Base-by-base conservation (phyloP, 2,888 invertebrate species). In the Sthenelais limicola region DNA sequence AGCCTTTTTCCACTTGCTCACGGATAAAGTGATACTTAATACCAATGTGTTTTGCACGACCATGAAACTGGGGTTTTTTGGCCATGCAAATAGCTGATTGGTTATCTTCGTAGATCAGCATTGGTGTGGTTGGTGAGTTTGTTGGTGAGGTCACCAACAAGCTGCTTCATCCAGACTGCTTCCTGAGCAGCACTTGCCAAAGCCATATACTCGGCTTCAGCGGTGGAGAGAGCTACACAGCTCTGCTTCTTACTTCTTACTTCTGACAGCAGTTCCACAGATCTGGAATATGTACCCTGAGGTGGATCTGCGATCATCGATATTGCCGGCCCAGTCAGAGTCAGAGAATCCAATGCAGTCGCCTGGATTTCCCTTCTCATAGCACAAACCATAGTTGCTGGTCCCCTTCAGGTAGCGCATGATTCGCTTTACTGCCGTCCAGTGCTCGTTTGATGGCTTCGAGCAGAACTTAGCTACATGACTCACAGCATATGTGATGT, bases 131-230 rank as follows among this genome's bases (percentile, higher is more conserved):
- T n/a, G n/a, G n/a, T n/a, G n/a, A n/a, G n/a, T n/a, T n/a, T n/a
- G n/a, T n/a, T n/a, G n/a, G n/a, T n/a, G n/a, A n/a, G n/a, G n/a
- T n/a, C n/a, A n/a, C n/a, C n/a, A n/a, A n/a, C n/a, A n/a, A n/a
- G n/a, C n/a, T n/a, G n/a, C n/a, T n/a, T n/a, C n/a, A n/a, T n/a
- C 77, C 77, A 79, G 32, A 75, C 66, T 21, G 73, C 74, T 68
- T 79, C 79, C 71, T 79, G 62, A 5, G 73, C 52, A 35, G 76
- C 75, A 18, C 52, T 51, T 48, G 74, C 62, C 1, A 85, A 71
- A 3, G 85, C 84, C 1, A 85, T 73, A 73, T 83, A 84, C 75
- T 87, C 84, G 0, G 85, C 81, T 76, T 86, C 86, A 7, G 84
- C 85, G 0, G 82, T 82, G 7, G 84, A 84, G 0, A 83, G 48